Evolutionary conservation across 2,888 invertebrate genomes (phyloP).

Genomic region (Ochropleura leucogaster): DNA sequence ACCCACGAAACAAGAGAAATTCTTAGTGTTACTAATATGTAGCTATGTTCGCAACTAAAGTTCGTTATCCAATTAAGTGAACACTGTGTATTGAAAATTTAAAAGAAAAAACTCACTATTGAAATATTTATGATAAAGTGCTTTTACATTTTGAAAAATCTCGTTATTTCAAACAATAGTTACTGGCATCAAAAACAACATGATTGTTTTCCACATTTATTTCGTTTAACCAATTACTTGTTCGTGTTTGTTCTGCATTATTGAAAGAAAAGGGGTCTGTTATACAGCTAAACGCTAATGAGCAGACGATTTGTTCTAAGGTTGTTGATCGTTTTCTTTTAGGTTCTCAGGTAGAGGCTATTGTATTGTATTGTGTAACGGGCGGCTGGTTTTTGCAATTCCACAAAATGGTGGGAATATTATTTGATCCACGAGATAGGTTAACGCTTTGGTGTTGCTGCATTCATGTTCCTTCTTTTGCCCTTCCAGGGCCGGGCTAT

Average conservation of each 20-base stretch:
- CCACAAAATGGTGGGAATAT: too few relatives aligned
- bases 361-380: too few relatives aligned
- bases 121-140: neutral
- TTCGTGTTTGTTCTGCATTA: conserved; percentile 9
- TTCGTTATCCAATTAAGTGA: too few relatives aligned
- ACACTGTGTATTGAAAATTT: too few relatives aligned
- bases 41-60: too few relatives aligned
- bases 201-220: conserved; percentile 27
- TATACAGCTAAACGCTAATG: conserved; percentile 1
- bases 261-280: conserved; percentile 7
- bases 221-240: conserved; percentile 13
- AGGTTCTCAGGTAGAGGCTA: neutral
- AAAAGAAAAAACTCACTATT: neutral
- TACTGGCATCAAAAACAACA: neutral
- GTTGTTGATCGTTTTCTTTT: neutral
- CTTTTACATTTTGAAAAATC: neutral
- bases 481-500: too few relatives aligned
- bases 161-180: neutral
- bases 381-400: too few relatives aligned
- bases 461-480: too few relatives aligned
- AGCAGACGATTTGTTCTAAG: neutral
- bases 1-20: too few relatives aligned
- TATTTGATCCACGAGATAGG: too few relatives aligned
- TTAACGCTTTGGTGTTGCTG: too few relatives aligned
- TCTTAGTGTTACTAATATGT: too few relatives aligned